A percentile compares a stretch with the other conserved stretches of the same genome.
Conservation (phyloP, 1,140 invertebrate species). For the Scaptodrosophila lebanonensis region DNA sequence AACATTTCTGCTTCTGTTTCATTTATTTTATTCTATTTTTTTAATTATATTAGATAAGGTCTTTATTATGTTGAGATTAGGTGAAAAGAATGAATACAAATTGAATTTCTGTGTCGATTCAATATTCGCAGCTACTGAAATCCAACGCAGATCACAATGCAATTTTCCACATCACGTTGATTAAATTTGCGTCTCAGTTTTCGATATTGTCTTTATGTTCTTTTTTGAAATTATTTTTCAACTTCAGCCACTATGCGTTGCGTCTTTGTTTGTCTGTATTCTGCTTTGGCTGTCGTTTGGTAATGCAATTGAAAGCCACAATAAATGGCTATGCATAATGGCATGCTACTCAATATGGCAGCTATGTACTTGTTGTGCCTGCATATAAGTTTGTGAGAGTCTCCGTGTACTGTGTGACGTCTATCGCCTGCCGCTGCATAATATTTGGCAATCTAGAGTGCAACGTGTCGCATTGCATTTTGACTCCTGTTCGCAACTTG, state of each 20-base stretch:
- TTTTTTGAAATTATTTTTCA: neutral
- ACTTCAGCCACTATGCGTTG: neutral
- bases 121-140: too few relatives aligned
- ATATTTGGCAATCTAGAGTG: constrained; percentile 45
- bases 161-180: too few relatives aligned
- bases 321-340: constrained; percentile 62
- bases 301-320: constrained; percentile 56
- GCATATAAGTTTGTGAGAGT: neutral
- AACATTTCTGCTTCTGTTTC: too few relatives aligned
- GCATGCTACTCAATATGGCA: constrained; percentile 43
- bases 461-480: constrained; percentile 45
- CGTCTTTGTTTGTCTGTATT: constrained; percentile 10
- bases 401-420: neutral
- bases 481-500: constrained; percentile 29
- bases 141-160: too few relatives aligned
- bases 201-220: too few relatives aligned
- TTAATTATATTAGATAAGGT: too few relatives aligned
- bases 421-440: constrained; percentile 23
- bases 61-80: too few relatives aligned
- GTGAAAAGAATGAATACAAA: too few relatives aligned
- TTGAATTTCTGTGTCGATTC: too few relatives aligned
- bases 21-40: too few relatives aligned
- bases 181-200: too few relatives aligned
- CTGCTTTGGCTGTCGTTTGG: neutral
- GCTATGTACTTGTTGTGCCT: constrained; percentile 5